Evolutionary conservation across 1,140 invertebrate genomes (phyloP).

Genomic region (Aleiodes sp.): DNA sequence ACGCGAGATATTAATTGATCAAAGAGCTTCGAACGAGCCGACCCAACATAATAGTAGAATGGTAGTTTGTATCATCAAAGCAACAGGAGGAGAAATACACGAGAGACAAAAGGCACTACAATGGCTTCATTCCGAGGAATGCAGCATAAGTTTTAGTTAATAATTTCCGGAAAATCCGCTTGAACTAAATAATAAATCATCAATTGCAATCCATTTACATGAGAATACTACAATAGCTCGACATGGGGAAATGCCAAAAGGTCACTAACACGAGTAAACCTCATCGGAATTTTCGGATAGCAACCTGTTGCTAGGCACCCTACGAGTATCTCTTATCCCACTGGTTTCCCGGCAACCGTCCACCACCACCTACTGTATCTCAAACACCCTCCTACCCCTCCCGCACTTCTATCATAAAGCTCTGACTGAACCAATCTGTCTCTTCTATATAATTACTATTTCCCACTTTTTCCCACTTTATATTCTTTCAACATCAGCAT

Average conservation of each 20-base stretch:
- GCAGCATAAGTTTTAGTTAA: no score
- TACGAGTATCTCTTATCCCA: slow-evolving; percentile 52
- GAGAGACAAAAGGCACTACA: not conserved
- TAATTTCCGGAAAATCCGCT: not conserved
- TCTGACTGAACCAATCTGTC: slow-evolving; percentile 18
- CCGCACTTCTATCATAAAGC: no score
- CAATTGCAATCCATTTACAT: not conserved
- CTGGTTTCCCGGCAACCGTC: slow-evolving; percentile 45
- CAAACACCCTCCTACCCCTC: no score
- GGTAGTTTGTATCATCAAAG: not conserved
- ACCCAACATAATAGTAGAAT: not conserved
- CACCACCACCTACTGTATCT: slow-evolving; percentile 27
- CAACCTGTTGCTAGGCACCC: slow-evolving; percentile 64
- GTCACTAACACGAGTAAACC: slow-evolving; percentile 7
- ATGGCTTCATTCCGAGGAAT: no score
- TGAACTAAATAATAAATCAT: no score
- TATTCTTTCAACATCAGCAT: not conserved
- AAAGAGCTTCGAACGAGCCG: not conserved
- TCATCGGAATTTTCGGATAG: slow-evolving; percentile 54
- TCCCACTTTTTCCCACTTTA: not conserved
- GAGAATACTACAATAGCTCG: not conserved
- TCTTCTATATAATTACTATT: not conserved
- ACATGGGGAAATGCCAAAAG: not conserved
- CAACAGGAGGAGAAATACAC: not conserved
- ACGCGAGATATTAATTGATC: slow-evolving; percentile 10